Percentiles rank a stretch among this genome's conserved stretches.
Conservation (phyloP, 2,888 invertebrate genomes). For the Rhagonycha fulva region DNA sequence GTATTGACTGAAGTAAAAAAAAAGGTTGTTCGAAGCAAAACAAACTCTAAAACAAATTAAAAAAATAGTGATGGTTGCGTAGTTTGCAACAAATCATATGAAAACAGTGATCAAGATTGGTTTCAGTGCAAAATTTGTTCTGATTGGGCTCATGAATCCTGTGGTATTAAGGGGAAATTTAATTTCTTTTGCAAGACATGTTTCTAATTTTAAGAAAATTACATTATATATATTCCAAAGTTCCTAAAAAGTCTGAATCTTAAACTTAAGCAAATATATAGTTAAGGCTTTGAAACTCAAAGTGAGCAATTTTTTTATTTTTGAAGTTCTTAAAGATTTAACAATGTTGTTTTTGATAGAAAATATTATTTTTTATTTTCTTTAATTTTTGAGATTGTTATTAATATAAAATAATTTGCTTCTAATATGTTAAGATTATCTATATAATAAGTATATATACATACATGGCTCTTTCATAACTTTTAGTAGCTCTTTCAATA, state of each 20-base stretch:
- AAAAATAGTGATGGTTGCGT: constrained; percentile 8
- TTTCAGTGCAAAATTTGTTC: constrained; percentile 13
- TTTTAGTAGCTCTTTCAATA: too few relatives aligned
- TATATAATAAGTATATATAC: too few relatives aligned
- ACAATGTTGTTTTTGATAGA: too few relatives aligned
- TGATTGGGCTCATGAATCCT: constrained; percentile 15
- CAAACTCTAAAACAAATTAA: background rate
- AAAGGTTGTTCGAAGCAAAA: background rate
- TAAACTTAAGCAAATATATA: background rate
- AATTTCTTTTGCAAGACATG: constrained; percentile 20
- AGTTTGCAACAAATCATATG: constrained; percentile 15
- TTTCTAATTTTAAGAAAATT: background rate
- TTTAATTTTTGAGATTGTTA: too few relatives aligned
- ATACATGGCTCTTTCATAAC: too few relatives aligned
- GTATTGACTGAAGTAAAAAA: constrained; percentile 23
- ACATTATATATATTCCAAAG: too few relatives aligned
- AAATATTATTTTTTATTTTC: too few relatives aligned
- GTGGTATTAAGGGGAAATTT: constrained; percentile 18
- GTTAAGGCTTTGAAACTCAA: background rate
- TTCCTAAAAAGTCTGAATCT: too few relatives aligned
- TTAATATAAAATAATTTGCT: too few relatives aligned
- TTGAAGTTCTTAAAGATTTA: background rate
- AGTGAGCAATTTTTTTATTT: background rate
- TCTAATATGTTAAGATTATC: too few relatives aligned
- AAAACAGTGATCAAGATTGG: constrained; percentile 9